phyloP scores from a whole-genome alignment of 2,888 invertebrate species.

The Pollenia labialis region DNA sequence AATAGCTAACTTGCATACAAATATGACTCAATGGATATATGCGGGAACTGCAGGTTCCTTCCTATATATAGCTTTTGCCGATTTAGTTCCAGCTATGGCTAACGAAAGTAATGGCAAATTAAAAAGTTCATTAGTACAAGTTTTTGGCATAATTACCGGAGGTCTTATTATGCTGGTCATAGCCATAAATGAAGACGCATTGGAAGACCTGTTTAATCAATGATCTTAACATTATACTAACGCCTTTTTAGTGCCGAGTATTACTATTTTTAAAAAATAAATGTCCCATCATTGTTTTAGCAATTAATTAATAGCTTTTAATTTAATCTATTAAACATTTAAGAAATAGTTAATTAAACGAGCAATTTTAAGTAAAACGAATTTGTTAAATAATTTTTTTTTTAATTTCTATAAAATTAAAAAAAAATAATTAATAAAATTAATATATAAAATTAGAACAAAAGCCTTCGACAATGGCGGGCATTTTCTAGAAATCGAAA shows the following conservation, averaged over 20 bases:
- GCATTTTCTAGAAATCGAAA: no score
- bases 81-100: slow-evolving; percentile 89
- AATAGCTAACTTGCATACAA: slow-evolving; percentile 88
- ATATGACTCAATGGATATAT: slow-evolving; percentile 91
- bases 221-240: slow-evolving; percentile 12
- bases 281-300: slow-evolving; percentile 51
- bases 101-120: slow-evolving; percentile 85
- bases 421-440: slow-evolving; percentile 11
- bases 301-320: slow-evolving; percentile 51
- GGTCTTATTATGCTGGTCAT: slow-evolving; percentile 90
- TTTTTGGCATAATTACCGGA: slow-evolving; percentile 88
- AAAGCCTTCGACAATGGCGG: no score
- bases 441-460: no score
- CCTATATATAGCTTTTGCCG: slow-evolving; percentile 91
- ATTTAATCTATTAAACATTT: slow-evolving; percentile 14
- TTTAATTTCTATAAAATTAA: slow-evolving; percentile 24
- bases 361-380: slow-evolving; percentile 62
- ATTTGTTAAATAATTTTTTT: slow-evolving; percentile 56
- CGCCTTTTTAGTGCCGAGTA: slow-evolving; percentile 62
- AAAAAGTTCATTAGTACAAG: slow-evolving; percentile 86
- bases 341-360: slow-evolving; percentile 17
- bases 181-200: slow-evolving; percentile 88
- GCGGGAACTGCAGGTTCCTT: slow-evolving; percentile 92
- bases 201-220: slow-evolving; percentile 79
- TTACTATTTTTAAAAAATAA: slow-evolving; percentile 55